These are phyloP conservation scores for Megatriorchis doriae DNA, from an alignment of 2,113 vertebrate genomes.

Conservation along the genomic window DNA sequence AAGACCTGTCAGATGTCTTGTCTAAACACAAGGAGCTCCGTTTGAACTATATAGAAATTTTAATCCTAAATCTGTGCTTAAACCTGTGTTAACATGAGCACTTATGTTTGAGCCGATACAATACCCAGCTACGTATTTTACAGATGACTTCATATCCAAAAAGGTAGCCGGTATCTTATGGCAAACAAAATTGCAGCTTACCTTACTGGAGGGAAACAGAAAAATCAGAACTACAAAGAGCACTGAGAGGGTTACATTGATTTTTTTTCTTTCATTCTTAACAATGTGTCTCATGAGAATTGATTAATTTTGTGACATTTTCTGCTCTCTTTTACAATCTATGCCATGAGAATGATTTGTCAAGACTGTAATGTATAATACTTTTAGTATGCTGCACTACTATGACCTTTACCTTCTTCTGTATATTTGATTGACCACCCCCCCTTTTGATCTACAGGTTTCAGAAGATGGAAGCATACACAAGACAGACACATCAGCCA, in stretches of 20 bases:
- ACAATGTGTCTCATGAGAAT: background rate
- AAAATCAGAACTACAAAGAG: background rate
- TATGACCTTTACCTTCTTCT: conserved; percentile 39
- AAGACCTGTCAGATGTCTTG: background rate
- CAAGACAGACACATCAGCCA: background rate
- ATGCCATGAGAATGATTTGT: conserved; percentile 57
- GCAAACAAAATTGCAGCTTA: background rate
- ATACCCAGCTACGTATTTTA: background rate
- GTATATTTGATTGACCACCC: conserved; percentile 17
- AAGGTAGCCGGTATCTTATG: background rate
- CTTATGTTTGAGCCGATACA: background rate
- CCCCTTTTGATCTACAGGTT: background rate
- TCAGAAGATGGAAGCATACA: background rate
- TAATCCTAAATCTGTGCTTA: background rate
- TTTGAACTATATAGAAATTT: background rate
- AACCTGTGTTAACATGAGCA: background rate
- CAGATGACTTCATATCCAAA: background rate
- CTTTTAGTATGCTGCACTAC: conserved; percentile 30
- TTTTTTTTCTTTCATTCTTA: background rate
- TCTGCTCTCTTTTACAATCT: conserved; percentile 52
- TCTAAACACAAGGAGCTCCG: background rate
- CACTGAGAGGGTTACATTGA: background rate
- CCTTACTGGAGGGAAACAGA: background rate
- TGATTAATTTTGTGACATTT: conserved; percentile 65
- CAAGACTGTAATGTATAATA: conserved; percentile 32